Evolutionary conservation across 2,113 vertebrate species (phyloP), one percentile per base, ranked within the genome.

Genomic region (Embiotoca jacksoni): DNA sequence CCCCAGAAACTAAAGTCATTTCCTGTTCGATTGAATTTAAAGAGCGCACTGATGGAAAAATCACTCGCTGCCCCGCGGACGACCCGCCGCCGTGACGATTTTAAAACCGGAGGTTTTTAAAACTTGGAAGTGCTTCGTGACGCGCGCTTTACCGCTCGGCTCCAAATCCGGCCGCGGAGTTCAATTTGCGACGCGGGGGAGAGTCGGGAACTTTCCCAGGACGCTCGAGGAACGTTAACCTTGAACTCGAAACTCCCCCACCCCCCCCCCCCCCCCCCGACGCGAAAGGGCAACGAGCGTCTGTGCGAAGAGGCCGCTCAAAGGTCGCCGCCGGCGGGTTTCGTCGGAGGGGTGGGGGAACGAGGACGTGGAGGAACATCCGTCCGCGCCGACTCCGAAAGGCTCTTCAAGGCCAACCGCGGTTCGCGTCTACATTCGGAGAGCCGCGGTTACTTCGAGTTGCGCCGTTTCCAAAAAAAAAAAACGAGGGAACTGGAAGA

Each of bases 1-100:
- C 58, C 23, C 36, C n/a, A 16, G 58, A 83, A 85, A 78, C 63
- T 30, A 64, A 71, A 78, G 58, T 16, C 11, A 78, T 70, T 82
- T 82, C 56, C 61, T 33, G 63, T 71, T 61, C 5, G 49, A 71
- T 78, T 39, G 11, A 71, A 75, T 71, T 52, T 11, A 53, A 57
- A 68, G 67, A 31, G 14, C 52, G 62, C 47, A 30, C 37, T n/a
- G n/a, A 7, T 52, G 52, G 13, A 44, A 39, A 69, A 78, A 69
- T 65, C 53, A 37, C n/a, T 64, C 65, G 7, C 36, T 36, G 66
- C 61, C 61, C 44, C 36, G 36, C 65, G 56, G 61, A 31, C 44
- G 57, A 36, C 41, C 60, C 50, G 60, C 39, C 23, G 23, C 23
- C 23, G 23, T 23, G 23, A 39, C 8, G 75, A 82, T 74, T 65